Evolutionary conservation across 2,888 invertebrate species (phyloP).

Genomic region (Dynastes maya): DNA sequence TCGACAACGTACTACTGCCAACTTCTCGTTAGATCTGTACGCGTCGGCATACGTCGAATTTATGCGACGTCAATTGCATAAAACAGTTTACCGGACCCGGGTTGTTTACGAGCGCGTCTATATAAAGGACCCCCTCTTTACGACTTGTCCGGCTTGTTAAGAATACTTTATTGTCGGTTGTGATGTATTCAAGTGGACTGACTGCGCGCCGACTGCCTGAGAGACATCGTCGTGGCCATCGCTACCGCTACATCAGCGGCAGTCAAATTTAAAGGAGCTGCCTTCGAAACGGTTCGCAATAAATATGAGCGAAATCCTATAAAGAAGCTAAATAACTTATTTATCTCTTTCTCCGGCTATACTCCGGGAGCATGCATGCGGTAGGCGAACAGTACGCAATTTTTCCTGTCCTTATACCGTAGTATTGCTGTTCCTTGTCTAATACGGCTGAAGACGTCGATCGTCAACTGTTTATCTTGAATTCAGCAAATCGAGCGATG

Average conservation of each 20-base stretch:
- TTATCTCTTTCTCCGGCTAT: constrained; percentile 43
- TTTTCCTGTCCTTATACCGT: constrained; percentile 18
- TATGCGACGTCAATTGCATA: constrained; percentile 52
- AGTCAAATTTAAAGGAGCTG: constrained; percentile 53
- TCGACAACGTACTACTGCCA: neutral
- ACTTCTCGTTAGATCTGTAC: constrained; percentile 22
- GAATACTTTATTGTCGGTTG: constrained; percentile 60
- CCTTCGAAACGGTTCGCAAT: constrained; percentile 49
- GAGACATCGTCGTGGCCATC: neutral
- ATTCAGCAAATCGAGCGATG: constrained; percentile 8
- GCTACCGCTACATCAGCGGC: constrained; percentile 32
- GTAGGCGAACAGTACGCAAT: constrained; percentile 16
- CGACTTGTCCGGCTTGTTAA: constrained; percentile 61
- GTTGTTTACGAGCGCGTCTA: constrained; percentile 58
- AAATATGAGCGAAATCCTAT: constrained; percentile 54
- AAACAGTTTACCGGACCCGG: constrained; percentile 51
- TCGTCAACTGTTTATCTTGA: constrained; percentile 32
- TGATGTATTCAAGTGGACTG: constrained; percentile 59
- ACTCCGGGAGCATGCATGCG: neutral
- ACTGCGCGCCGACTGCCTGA: constrained; percentile 35
- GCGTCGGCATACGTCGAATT: constrained; percentile 39
- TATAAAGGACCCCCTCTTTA: constrained; percentile 59
- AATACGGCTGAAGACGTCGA: neutral
- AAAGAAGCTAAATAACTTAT: constrained; percentile 57
- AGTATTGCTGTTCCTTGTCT: neutral